Percentiles rank a stretch among this genome's conserved stretches.
Conservation (phyloP, 2,888 invertebrate genomes). For the Synergus laeviventris region DNA sequence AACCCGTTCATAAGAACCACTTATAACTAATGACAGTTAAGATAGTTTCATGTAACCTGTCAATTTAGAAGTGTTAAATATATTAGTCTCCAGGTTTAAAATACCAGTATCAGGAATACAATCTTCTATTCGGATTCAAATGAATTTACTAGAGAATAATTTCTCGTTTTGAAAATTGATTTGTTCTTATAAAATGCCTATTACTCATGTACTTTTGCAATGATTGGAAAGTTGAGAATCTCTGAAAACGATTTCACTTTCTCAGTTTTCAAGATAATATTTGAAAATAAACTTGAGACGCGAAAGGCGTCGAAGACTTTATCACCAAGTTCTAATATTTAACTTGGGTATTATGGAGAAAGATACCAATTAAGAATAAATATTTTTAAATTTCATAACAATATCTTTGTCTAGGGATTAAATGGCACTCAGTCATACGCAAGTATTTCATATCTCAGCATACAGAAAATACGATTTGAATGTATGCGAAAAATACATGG, state of each 20-base stretch:
- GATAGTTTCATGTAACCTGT: slow-evolving; percentile 29
- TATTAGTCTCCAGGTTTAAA: background rate
- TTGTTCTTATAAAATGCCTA: too few relatives aligned
- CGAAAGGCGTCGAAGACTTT: background rate
- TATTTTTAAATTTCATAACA: background rate
- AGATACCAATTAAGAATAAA: background rate
- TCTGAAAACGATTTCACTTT: too few relatives aligned
- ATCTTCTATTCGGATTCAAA: background rate
- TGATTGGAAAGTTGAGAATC: too few relatives aligned
- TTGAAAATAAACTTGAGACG: too few relatives aligned
- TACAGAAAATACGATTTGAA: slow-evolving; percentile 4
- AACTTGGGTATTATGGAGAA: background rate
- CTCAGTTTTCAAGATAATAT: too few relatives aligned
- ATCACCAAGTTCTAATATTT: background rate
- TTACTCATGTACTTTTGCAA: too few relatives aligned
- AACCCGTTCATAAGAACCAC: slow-evolving; percentile 23
- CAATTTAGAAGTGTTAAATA: slow-evolving; percentile 11
- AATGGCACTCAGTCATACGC: background rate
- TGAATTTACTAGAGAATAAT: background rate
- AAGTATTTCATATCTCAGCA: slow-evolving; percentile 9
- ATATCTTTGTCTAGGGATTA: background rate
- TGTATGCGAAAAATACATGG: slow-evolving; percentile 38
- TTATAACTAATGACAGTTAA: slow-evolving; percentile 21
- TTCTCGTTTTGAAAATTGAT: background rate
- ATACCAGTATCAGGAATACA: background rate